Base-by-base conservation (phyloP, 2,113 vertebrate species). In the Oncorhynchus gorbuscha region DNA sequence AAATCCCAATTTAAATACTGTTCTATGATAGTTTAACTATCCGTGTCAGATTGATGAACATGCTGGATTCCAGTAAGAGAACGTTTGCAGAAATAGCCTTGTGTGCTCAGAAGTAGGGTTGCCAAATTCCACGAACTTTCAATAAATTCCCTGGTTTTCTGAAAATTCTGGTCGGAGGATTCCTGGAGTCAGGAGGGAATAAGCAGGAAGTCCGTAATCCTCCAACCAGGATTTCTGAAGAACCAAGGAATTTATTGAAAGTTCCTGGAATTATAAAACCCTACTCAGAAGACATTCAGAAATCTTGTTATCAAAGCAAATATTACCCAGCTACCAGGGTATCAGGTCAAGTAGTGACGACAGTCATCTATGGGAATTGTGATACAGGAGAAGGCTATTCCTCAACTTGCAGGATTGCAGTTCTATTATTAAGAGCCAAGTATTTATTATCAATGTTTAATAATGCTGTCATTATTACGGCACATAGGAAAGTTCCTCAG, bases 1-100 rank as follows among this genome's bases (percentile, higher is more conserved):
- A 89, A 83, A 87, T 78, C 79, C 80, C 72, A 75, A 51, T 77
- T 78, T 49, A 70, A 67, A 82, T 77, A 79, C 35, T 70, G 78
- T 65, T 79, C 73, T 30, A 73, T 78, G 80, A 78, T 20, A 71
- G 73, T 80, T 89, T 82, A 74, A 85, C 39, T 5, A 28, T 68
- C 79, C 75, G 77, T 77, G 75, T 83, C 48, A 84, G 83, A 86
- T 80, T 70, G 77, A 83, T 55, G 78, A 81, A 69, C 76, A 49
- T 70, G 72, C 71, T 80, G 61, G 73, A 66, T 80, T 86, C 72
- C 72, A 66, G 74, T 48, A 81, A 73, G 58, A 78, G 66, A 71
- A 80, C 71, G 49, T 75, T 28, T 14, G 66, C 62, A 65, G 58
- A 80, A 78, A 76, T 68, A 81, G 73, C 68, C 73, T 22, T 74